These are phyloP conservation scores for Parotia lawesii DNA, from an alignment of 2,113 vertebrate genomes.

Conservation along the genomic window DNA sequence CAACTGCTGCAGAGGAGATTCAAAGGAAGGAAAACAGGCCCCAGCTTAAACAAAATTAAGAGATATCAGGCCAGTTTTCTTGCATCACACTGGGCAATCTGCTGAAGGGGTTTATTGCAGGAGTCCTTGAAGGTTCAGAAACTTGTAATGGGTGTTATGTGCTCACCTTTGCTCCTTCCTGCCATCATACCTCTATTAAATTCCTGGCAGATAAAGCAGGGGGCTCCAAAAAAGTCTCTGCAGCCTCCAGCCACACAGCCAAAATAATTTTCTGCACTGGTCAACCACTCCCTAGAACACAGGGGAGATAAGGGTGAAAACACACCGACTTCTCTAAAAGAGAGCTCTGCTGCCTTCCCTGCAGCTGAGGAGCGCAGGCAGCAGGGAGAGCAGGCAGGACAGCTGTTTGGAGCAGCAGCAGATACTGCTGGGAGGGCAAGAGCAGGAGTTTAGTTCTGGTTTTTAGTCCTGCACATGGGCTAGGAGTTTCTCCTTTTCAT, in stretches of 20 bases:
- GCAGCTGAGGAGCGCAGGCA: not conserved
- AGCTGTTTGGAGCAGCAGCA: not conserved
- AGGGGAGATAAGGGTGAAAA: not conserved
- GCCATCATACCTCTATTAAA: not conserved
- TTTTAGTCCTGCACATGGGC: not conserved
- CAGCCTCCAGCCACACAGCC: not conserved
- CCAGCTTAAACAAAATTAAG: not conserved
- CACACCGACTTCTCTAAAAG: not conserved
- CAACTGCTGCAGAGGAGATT: constrained; percentile 28
- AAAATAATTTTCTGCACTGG: not conserved
- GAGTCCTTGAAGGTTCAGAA: not conserved
- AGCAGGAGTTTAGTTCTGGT: not conserved
- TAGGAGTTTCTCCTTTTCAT: not conserved
- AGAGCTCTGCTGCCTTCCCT: not conserved
- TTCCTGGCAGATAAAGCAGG: not conserved
- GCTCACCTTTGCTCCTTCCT: not conserved
- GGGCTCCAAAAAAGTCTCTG: not conserved
- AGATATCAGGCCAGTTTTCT: not conserved
- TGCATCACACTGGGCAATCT: not conserved
- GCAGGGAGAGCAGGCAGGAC: not conserved
- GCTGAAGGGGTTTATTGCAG: not conserved
- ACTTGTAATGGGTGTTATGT: not conserved
- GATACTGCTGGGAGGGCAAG: not conserved
- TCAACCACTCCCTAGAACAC: not conserved
- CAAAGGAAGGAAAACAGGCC: not conserved